Percentiles rank a stretch among this genome's conserved stretches.
These are phyloP conservation scores for Temnothorax ravouxi DNA, from an alignment of 2,888 invertebrate species.

Conservation along the genomic window DNA sequence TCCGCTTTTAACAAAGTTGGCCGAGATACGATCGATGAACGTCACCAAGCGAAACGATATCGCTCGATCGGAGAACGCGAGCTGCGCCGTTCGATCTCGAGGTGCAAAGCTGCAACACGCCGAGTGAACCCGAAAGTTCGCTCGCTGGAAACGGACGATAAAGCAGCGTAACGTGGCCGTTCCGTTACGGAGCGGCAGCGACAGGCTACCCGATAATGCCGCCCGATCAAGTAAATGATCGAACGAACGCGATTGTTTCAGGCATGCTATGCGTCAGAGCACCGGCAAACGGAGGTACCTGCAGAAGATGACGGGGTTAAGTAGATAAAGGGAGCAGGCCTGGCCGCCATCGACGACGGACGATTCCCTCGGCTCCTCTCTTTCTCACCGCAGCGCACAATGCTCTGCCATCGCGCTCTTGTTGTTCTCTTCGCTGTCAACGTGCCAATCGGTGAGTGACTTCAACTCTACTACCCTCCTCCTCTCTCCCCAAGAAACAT, in stretches of 20 bases:
- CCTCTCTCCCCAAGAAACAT: background rate
- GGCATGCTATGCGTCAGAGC: conserved; percentile 77
- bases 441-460: conserved; percentile 84
- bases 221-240: conserved; percentile 36
- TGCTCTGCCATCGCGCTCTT: conserved; percentile 83
- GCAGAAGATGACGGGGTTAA: conserved; percentile 81
- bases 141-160: conserved; percentile 74
- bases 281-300: conserved; percentile 77
- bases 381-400: conserved; percentile 78
- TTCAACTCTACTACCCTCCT: background rate
- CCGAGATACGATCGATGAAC: conserved; percentile 61
- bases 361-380: conserved; percentile 67
- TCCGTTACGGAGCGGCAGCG: conserved; percentile 13
- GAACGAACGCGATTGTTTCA: conserved; percentile 66
- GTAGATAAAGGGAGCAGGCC: conserved; percentile 77
- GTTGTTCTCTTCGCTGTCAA: conserved; percentile 83
- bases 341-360: conserved; percentile 75
- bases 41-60: conserved; percentile 66
- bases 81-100: conserved; percentile 53
- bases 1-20: conserved; percentile 61
- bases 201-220: conserved; percentile 1
- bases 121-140: conserved; percentile 70
- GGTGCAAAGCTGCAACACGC: conserved; percentile 54
- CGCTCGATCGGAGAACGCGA: conserved; percentile 61
- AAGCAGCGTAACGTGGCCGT: conserved; percentile 57